Conservation (phyloP, 1,140 invertebrate genomes). For the Palaemon carinicauda region DNA sequence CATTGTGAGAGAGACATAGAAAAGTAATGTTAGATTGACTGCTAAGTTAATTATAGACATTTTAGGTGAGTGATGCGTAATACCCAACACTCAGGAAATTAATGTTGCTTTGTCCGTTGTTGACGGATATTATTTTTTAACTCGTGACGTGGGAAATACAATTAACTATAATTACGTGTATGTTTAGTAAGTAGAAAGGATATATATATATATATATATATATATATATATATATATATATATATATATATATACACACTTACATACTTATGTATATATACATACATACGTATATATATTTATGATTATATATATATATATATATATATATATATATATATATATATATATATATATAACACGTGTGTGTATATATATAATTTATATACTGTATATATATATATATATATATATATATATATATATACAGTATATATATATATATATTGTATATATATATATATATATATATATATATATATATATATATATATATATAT, state of each 20-base stretch:
- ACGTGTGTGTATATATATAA: background rate
- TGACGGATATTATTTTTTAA: too few species aligned
- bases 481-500: background rate
- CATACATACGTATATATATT: conserved; percentile 27
- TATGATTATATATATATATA: conserved; percentile 27
- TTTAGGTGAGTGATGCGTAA: too few species aligned
- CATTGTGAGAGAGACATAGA: too few species aligned
- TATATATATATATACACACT: conserved; percentile 22
- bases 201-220: background rate
- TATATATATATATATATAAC: conserved; percentile 38
- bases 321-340: conserved; percentile 33
- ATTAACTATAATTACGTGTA: too few species aligned
- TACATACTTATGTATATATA: conserved; percentile 25
- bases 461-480: background rate
- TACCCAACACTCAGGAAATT: too few species aligned
- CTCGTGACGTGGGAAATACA: too few species aligned
- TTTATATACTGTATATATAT: background rate
- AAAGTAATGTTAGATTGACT: too few species aligned
- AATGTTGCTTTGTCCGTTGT: too few species aligned
- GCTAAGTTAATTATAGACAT: too few species aligned
- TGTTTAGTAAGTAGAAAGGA: too few species aligned
- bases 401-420: background rate
- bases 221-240: conserved; percentile 20
- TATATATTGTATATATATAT: background rate
- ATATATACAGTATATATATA: background rate